Evolutionary conservation across 2,113 vertebrate genomes (phyloP), one percentile per base, ranked within the genome.

Genomic region (Chamaea fasciata): DNA sequence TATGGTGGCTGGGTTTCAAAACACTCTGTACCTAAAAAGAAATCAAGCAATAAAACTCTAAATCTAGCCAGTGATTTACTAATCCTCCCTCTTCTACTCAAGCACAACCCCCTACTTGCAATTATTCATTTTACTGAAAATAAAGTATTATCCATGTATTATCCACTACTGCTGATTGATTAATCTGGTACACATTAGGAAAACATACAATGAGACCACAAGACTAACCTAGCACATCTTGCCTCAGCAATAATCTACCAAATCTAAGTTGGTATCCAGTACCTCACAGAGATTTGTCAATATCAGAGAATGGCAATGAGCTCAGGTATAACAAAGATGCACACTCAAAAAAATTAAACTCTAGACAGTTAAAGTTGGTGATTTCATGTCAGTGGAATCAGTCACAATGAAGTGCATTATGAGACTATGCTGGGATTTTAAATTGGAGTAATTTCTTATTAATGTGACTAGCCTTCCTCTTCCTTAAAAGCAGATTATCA

Each of bases 1-100:
- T 98, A 60, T 99, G 98, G 69, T 99, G 98, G 89, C 98, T 98
- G 87, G 98, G 98, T 96, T 98, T 99, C 89, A 99, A 97, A 95
- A 99, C 98, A 95, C 90, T 98, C 91, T 99, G 99, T 33, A 99
- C 99, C 99, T 99, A 37, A 95, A 68, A 96, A 83, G 74, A 94
- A 94, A 94, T 15, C 33, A 81, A 83, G n/a, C 3, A 89, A 71
- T 59, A 75, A 62, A 89, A 70, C 37, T 90, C 44, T 35, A 64
- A 42, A 52, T 56, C 37, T 71, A 52, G 7, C 24, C 28, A 35
- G 17, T 59, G 16, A 78, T 73, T 68, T 55, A 92, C 15, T 44
- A 86, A 35, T 39, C 57, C 24, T 75, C n/a, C 35, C 33, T 67
- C 47, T 19, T 13, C 49, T 46, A 57, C 28, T 84, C 46, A 93